A percentile compares a stretch with the other conserved stretches of the same genome.
These are phyloP conservation scores for Nothobranchius furzeri DNA, from an alignment of 2,113 vertebrate species.

Conservation along the genomic window DNA sequence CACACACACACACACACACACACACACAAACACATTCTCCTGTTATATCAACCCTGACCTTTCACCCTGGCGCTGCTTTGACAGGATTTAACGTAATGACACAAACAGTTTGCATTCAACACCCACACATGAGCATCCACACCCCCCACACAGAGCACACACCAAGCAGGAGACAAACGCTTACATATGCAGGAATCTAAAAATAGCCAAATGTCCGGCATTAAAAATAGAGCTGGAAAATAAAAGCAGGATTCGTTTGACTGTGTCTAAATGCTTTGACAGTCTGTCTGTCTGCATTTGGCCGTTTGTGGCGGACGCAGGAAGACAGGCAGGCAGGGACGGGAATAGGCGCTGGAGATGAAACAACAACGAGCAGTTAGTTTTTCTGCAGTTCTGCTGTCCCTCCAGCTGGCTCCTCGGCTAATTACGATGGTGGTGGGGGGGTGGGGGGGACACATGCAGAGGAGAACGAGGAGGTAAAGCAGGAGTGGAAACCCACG, in stretches of 20 bases:
- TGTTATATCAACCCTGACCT: slow-evolving; percentile 38
- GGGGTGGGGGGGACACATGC: slow-evolving; percentile 47
- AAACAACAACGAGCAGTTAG: slow-evolving; percentile 59
- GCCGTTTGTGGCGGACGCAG: slow-evolving; percentile 67
- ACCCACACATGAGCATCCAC: slow-evolving; percentile 45
- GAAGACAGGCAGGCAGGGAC: slow-evolving; percentile 43
- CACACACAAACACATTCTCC: slow-evolving; percentile 25
- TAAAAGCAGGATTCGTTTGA: slow-evolving; percentile 63
- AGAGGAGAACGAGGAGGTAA: slow-evolving; percentile 36
- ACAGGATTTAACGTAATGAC: slow-evolving; percentile 44
- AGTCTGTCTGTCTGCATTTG: slow-evolving; percentile 74
- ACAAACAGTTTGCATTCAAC: slow-evolving; percentile 49
- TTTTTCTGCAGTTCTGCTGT: slow-evolving; percentile 66
- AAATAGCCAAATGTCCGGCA: slow-evolving; percentile 69
- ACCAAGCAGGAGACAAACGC: slow-evolving; percentile 52
- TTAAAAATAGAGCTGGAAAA: slow-evolving; percentile 76
- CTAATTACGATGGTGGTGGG: slow-evolving; percentile 73
- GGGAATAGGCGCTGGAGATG: slow-evolving; percentile 58
- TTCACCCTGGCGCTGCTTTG: slow-evolving; percentile 54
- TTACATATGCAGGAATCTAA: slow-evolving; percentile 73
- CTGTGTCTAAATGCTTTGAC: slow-evolving; percentile 75
- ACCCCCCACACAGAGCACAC: slow-evolving; percentile 24
- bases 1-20: slow-evolving; percentile 23
- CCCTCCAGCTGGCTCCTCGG: slow-evolving; percentile 68
- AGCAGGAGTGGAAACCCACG: slow-evolving; percentile 41